Base-by-base conservation (phyloP, 2,888 invertebrate genomes). In the Drosophila sordidula region DNA sequence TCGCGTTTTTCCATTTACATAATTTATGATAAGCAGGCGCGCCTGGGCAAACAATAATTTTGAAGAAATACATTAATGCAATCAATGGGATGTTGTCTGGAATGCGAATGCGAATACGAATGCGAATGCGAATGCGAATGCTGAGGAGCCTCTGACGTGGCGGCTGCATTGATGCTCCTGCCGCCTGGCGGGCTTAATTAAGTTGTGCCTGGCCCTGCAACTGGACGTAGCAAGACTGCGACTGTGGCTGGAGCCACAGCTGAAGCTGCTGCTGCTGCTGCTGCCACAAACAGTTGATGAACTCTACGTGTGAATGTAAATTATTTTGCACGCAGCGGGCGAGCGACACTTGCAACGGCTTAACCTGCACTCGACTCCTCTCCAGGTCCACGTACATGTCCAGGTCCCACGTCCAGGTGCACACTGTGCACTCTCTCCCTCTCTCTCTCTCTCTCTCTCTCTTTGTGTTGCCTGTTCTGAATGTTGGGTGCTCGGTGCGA, bases 11-110 rank as follows among this genome's bases (percentile, higher is more conserved):
- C 88, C 89, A 91, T 91, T 91, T 90, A 90, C 91, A 91, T 91
- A 91, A 91, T 90, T 91, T 91, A 91, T 90, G 91, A 90, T 90
- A 91, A 90, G 90, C 90, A 88, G 87, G 87, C 90, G 90, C 87
- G 90, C 87, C 80, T 88, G 91, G 80, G 81, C 90, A 90, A 90
- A 90, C 90, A 91, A 90, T 91, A 91, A 90, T 91, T 90, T 91
- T 89, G 89, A 90, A 91, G 91, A 87, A 90, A 89, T 90, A 88
- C 85, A 86, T 86, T 86, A 86, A 86, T 90, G 90, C 89, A 86
- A 86, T 86, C 85, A 86, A 86, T 89, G 84, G 85, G 66, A 77
- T 86, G 75, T 80, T 70, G 70, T 78, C 78, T 54, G 74, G 78
- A 78, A 72, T 73, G 61, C 18, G 59, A 75, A 74, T 62, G 57